Evolutionary conservation across 2,888 invertebrate genomes (phyloP).

Genomic region (Sabatieria punctata): DNA sequence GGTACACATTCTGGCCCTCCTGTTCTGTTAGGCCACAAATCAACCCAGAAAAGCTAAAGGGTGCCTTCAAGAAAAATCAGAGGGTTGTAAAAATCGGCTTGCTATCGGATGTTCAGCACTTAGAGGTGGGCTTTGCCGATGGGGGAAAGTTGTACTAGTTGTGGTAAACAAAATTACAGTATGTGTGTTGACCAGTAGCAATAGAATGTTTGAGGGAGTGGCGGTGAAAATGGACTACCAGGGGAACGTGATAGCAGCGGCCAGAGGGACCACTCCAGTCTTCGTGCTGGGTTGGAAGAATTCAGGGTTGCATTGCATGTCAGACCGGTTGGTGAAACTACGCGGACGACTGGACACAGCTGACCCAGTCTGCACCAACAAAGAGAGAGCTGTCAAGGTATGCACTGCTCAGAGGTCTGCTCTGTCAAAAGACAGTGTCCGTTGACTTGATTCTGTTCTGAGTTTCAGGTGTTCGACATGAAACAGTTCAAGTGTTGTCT

Average conservation of each 20-base stretch:
- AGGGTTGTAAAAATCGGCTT: too few species aligned
- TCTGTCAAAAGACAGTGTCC: background rate
- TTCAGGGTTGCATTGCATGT: conserved; percentile 8
- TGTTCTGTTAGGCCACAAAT: too few species aligned
- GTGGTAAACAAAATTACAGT: too few species aligned
- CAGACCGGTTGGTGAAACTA: background rate
- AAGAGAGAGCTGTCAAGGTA: conserved; percentile 23
- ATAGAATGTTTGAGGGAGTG: too few species aligned
- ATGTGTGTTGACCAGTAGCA: too few species aligned
- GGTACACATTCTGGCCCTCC: too few species aligned
- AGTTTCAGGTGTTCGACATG: conserved; percentile 36
- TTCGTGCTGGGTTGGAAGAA: conserved; percentile 19
- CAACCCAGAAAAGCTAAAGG: too few species aligned
- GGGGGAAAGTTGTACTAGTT: too few species aligned
- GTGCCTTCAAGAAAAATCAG: too few species aligned
- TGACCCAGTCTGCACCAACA: conserved; percentile 11
- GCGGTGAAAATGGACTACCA: conserved; percentile 26
- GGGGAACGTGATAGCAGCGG: conserved; percentile 27
- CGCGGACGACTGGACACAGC: background rate
- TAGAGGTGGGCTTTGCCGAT: too few species aligned
- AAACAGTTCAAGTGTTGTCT: conserved; percentile 37
- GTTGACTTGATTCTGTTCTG: background rate
- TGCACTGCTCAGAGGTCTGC: too few species aligned
- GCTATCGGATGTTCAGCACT: too few species aligned
- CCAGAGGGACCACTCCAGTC: conserved; percentile 23